Base-by-base conservation (phyloP, 2,888 invertebrate species). In the Platynereis dumerilii region DNA sequence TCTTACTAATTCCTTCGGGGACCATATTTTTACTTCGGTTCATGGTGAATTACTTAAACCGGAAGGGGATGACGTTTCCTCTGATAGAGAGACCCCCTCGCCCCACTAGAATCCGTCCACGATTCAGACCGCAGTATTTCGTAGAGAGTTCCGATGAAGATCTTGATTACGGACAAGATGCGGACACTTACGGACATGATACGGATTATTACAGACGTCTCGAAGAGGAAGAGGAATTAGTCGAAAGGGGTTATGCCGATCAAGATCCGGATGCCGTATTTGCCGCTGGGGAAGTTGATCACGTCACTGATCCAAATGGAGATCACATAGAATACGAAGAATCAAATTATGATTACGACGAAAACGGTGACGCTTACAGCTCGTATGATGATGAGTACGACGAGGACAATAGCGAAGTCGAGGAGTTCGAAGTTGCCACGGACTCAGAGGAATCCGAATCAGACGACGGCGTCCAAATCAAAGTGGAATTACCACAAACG, bases 391-490 rank as follows among this genome's bases (percentile, higher is more conserved):
- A 58, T 24, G 39, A 59, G 22, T 20, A 2, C 27, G 58, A 54
- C 7, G 65, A 45, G 20, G 52, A 57, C 2, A 58, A 44, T 27
- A 60, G 60, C 5, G 53, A 57, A 15, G 65, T 59, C 1, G 66
- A 64, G 17, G 67, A 67, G 39, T 61, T 44, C 28, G 65, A 67
- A 20, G 34, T 65, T 26, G 65, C 26, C 12, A 34, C 62, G 2
- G 67, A 64, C 15, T 57, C 52, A 44, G 69, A 54, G 15, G 29
- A 44, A 17, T 29, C 55, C 2, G 64, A 64, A 20, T 52, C 39
- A 15, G 69, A 62, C n/a, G 65, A 69, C 28, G 63, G 64, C 56
- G 56, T 62, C 1, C 65, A 17, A 24, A 65, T 70, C 12, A 60
- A 64, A 29, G 58, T 70, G 22, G 63, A 70, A 39, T 64, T 70